A percentile compares a stretch with the other conserved stretches of the same genome.
phyloP scores from a whole-genome alignment of 2,113 vertebrate species.

The Morone saxatilis region DNA sequence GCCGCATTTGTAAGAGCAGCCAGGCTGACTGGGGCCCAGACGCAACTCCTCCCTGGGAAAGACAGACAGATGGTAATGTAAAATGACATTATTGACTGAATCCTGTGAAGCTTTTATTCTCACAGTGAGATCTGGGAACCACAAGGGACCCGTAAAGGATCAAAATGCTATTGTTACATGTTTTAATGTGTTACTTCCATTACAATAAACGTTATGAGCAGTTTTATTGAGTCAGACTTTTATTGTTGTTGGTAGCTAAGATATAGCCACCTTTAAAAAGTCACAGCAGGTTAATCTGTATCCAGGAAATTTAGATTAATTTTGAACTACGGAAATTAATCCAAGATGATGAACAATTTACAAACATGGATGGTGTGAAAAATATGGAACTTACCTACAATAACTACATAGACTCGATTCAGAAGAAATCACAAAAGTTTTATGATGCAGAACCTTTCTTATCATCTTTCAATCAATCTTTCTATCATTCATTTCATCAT shows the following conservation, averaged over 20 bases:
- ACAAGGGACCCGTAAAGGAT: not conserved
- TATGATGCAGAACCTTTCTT: too few species aligned
- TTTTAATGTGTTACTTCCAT: not conserved
- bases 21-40: constrained; percentile 72
- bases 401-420: not conserved
- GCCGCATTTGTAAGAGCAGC: constrained; percentile 62
- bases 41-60: constrained; percentile 82
- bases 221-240: not conserved
- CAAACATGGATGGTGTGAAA: not conserved
- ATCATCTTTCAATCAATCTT: too few species aligned
- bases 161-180: not conserved
- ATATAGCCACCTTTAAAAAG: too few species aligned
- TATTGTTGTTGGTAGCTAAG: too few species aligned
- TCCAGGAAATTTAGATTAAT: not conserved
- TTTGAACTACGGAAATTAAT: not conserved
- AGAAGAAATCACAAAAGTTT: not conserved
- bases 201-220: not conserved
- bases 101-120: too few species aligned
- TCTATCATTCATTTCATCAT: too few species aligned
- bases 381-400: too few species aligned
- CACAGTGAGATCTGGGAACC: too few species aligned
- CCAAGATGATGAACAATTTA: not conserved
- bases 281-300: not conserved
- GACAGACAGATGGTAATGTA: not conserved
- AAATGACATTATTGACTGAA: too few species aligned